phyloP scores from a whole-genome alignment of 1,140 invertebrate genomes.

The Lysiphlebus fabarum region DNA sequence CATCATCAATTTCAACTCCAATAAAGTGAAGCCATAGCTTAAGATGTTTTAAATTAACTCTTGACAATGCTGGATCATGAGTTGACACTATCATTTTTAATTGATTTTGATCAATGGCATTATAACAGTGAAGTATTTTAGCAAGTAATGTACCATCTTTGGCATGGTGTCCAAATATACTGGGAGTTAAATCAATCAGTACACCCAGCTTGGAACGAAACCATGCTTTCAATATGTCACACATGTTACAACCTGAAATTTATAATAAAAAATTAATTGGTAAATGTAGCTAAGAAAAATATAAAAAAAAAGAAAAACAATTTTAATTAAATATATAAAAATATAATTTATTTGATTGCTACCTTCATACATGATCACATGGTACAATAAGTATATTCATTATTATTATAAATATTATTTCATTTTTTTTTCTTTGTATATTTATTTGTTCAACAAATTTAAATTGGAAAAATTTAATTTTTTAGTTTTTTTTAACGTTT shows the following conservation, averaged over 20 bases:
- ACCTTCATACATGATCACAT: no score
- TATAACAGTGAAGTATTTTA: slow-evolving; percentile 49
- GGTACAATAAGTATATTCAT: no score
- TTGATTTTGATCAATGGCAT: slow-evolving; percentile 47
- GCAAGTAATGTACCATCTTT: slow-evolving; percentile 49
- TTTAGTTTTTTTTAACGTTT: slow-evolving; percentile 16
- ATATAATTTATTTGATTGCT: no score
- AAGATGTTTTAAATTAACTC: slow-evolving; percentile 56
- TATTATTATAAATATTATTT: background rate
- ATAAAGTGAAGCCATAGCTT: slow-evolving; percentile 54
- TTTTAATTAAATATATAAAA: no score
- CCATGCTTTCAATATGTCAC: slow-evolving; percentile 35
- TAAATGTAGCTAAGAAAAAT: no score
- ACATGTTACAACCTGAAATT: slow-evolving; percentile 26
- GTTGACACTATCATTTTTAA: slow-evolving; percentile 36
- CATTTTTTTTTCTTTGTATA: background rate
- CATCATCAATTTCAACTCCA: slow-evolving; percentile 51
- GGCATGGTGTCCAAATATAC: slow-evolving; percentile 39
- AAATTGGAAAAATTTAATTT: slow-evolving; percentile 32
- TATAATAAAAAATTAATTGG: no score
- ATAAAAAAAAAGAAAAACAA: no score
- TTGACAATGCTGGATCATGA: slow-evolving; percentile 47
- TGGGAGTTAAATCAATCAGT: slow-evolving; percentile 36
- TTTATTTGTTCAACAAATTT: background rate
- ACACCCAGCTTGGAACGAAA: slow-evolving; percentile 33